These are phyloP conservation scores for Chelonoidis abingdonii DNA, from an alignment of 2,113 vertebrate genomes.

Conservation along the genomic window DNA sequence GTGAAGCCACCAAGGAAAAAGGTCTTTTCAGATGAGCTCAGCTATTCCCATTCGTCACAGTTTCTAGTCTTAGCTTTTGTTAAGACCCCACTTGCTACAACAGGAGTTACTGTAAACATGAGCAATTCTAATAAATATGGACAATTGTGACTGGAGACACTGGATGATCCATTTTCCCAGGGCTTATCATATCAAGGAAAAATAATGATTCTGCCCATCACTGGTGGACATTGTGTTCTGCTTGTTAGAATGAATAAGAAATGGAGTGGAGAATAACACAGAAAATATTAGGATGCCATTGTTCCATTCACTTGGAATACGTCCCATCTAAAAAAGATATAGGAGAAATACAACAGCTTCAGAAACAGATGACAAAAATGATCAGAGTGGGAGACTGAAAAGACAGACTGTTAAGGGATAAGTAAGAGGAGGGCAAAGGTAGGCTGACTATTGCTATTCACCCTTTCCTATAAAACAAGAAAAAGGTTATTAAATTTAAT, in stretches of 20 bases:
- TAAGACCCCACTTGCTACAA: background rate
- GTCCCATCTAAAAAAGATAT: background rate
- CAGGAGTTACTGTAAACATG: background rate
- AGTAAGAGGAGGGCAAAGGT: background rate
- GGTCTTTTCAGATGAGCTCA: rapidly evolving
- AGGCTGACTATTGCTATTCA: background rate
- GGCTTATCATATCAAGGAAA: background rate
- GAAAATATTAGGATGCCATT: background rate
- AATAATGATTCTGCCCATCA: background rate
- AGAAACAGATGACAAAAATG: background rate
- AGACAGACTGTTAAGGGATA: background rate
- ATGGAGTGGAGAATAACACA: background rate
- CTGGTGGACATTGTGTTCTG: background rate
- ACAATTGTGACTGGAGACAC: background rate
- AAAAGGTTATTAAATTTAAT: background rate
- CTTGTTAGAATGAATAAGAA: background rate
- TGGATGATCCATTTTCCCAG: background rate
- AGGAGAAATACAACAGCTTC: background rate
- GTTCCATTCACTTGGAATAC: background rate
- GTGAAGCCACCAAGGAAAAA: background rate
- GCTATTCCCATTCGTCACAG: background rate
- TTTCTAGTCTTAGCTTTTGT: background rate
- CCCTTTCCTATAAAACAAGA: background rate
- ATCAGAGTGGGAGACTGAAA: background rate
- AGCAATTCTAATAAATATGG: background rate